These are phyloP conservation scores for Tragelaphus oryx DNA, from an alignment of 2,797 vertebrate genomes.

Conservation along the genomic window DNA sequence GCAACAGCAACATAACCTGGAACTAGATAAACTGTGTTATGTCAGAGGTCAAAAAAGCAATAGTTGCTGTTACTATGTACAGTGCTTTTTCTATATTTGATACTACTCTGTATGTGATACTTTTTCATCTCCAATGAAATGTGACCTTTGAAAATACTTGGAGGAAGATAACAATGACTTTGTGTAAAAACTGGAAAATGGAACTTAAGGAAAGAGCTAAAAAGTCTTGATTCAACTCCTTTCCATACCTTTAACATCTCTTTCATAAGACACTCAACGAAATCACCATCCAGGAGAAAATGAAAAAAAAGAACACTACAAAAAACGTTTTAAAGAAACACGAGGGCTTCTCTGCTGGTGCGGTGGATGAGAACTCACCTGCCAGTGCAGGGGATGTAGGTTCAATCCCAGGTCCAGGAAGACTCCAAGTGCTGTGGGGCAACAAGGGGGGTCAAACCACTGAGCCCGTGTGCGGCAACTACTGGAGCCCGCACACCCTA, in stretches of 20 bases:
- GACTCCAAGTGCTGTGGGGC: background rate
- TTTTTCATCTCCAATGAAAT: background rate
- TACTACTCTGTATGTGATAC: background rate
- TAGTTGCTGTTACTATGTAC: background rate
- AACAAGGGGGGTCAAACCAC: background rate
- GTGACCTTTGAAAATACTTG: background rate
- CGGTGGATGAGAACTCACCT: background rate
- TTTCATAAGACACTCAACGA: background rate
- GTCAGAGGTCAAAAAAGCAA: background rate
- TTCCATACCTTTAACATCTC: background rate
- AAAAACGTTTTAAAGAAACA: background rate
- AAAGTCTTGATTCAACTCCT: background rate
- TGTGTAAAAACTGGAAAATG: background rate
- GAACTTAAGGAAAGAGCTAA: background rate
- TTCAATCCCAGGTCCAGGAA: background rate
- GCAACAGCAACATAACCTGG: background rate
- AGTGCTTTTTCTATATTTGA: background rate
- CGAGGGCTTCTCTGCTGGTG: background rate
- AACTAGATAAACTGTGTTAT: background rate
- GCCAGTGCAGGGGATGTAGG: background rate
- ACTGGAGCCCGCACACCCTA: background rate
- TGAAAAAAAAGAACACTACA: background rate
- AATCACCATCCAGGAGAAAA: background rate
- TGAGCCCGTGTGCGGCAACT: accelerated
- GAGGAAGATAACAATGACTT: background rate